phyloP scores from a whole-genome alignment of 2,797 vertebrate species.

The Petrocephalus sullivani region DNA sequence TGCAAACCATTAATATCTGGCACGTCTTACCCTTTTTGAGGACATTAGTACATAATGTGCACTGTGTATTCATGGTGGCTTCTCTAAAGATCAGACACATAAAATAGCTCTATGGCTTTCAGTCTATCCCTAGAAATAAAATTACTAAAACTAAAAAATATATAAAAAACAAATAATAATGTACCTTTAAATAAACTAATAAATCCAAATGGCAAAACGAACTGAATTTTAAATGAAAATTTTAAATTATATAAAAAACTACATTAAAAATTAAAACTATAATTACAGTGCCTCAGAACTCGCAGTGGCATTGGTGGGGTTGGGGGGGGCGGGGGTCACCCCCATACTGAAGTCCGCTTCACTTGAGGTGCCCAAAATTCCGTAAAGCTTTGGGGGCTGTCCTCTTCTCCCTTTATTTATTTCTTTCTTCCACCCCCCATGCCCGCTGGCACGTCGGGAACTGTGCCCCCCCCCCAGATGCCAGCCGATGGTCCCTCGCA shows the following conservation, averaged over 20 bases:
- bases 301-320: background rate
- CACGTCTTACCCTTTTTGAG: background rate
- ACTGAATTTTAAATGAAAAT: background rate
- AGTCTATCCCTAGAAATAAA: background rate
- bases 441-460: slow-evolving; percentile 29
- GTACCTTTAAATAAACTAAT: background rate
- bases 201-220: background rate
- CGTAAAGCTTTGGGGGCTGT: background rate
- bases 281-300: background rate
- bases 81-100: background rate
- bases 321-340: background rate
- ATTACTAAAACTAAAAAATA: background rate
- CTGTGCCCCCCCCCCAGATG: slow-evolving; percentile 54
- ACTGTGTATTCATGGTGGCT: background rate
- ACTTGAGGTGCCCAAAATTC: slow-evolving; percentile 45
- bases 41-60: background rate
- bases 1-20: background rate
- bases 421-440: slow-evolving; percentile 27
- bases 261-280: background rate
- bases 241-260: background rate
- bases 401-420: slow-evolving; percentile 43
- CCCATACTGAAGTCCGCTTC: background rate
- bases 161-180: background rate
- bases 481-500: slow-evolving; percentile 65
- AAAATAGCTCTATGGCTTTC: background rate